These are phyloP conservation scores for Alviniconcha strummeri DNA, from an alignment of 2,888 invertebrate genomes.

Conservation along the genomic window DNA sequence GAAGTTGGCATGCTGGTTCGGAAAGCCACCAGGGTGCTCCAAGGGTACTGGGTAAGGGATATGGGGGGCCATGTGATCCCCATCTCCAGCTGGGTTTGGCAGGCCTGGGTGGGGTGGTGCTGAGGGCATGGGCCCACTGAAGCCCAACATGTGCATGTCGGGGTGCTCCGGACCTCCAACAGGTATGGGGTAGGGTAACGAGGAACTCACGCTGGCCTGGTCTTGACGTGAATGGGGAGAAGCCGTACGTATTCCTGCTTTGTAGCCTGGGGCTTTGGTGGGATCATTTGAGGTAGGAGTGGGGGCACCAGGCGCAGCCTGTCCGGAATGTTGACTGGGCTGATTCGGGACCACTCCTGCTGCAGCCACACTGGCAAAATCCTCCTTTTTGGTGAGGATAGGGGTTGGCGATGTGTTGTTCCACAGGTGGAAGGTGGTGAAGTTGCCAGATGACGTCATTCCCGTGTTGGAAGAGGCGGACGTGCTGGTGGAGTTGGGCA, in stretches of 20 bases:
- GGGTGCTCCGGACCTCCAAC: slow-evolving; percentile 21
- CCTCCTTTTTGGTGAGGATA: slow-evolving; percentile 66
- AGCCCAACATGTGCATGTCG: background rate
- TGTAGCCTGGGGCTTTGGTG: slow-evolving; percentile 74
- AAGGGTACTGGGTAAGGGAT: background rate
- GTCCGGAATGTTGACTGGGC: slow-evolving; percentile 40
- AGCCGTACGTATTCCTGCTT: slow-evolving; percentile 51
- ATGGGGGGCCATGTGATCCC: slow-evolving; percentile 13
- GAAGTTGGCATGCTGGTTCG: slow-evolving; percentile 14
- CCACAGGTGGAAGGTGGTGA: slow-evolving; percentile 84
- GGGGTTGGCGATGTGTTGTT: slow-evolving; percentile 76
- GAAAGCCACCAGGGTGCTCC: slow-evolving; percentile 23
- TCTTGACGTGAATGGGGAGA: slow-evolving; percentile 44
- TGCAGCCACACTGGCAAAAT: slow-evolving; percentile 82
- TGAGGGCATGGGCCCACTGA: slow-evolving; percentile 44
- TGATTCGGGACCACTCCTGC: slow-evolving; percentile 77
- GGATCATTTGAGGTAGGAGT: slow-evolving; percentile 45
- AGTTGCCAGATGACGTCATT: slow-evolving; percentile 79
- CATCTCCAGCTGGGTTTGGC: slow-evolving; percentile 46
- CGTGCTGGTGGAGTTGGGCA: slow-evolving; percentile 21
- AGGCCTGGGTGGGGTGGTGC: slow-evolving; percentile 56
- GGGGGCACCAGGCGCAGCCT: slow-evolving; percentile 32
- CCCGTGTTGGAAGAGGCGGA: slow-evolving; percentile 22
- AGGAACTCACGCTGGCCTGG: background rate
- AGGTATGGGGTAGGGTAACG: slow-evolving; percentile 17